These are phyloP conservation scores for Lagria hirta DNA, from an alignment of 2,888 invertebrate species.

Conservation along the genomic window DNA sequence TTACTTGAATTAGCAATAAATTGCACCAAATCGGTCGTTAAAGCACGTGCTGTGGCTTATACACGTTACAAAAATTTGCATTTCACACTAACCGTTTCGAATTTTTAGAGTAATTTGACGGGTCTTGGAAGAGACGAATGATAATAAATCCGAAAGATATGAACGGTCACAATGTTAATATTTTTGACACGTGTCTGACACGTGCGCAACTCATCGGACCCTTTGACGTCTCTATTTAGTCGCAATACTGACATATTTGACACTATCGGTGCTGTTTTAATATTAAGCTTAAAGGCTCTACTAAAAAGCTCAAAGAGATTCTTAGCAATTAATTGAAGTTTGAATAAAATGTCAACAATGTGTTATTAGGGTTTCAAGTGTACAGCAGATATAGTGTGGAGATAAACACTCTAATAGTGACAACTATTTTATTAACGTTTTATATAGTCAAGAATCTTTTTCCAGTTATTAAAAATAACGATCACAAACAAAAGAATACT, in stretches of 20 bases:
- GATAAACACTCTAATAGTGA: too few species aligned
- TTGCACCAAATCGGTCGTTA: slow-evolving; percentile 51
- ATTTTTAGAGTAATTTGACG: slow-evolving; percentile 45
- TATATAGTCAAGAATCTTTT: too few species aligned
- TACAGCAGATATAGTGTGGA: too few species aligned
- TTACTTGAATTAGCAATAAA: slow-evolving; percentile 55
- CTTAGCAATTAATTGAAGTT: slow-evolving; percentile 9
- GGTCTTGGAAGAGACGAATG: slow-evolving; percentile 36
- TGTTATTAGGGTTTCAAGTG: too few species aligned
- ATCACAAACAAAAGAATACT: too few species aligned
- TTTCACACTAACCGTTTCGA: slow-evolving; percentile 24
- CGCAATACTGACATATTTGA: slow-evolving; percentile 20
- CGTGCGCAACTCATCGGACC: slow-evolving; percentile 31
- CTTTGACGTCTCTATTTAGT: slow-evolving; percentile 28
- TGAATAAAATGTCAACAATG: too few species aligned
- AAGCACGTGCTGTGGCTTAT: slow-evolving; percentile 52
- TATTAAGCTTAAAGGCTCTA: slow-evolving; percentile 16
- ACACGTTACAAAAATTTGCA: too few species aligned
- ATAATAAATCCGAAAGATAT: slow-evolving; percentile 29
- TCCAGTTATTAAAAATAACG: too few species aligned
- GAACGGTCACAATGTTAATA: slow-evolving; percentile 47
- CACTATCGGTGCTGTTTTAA: slow-evolving; percentile 26
- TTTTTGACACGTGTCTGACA: slow-evolving; percentile 43
- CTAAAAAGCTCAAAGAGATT: slow-evolving; percentile 21
- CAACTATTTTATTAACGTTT: too few species aligned